phyloP scores from a whole-genome alignment of 2,113 vertebrate species.

The Engystomops pustulosus region DNA sequence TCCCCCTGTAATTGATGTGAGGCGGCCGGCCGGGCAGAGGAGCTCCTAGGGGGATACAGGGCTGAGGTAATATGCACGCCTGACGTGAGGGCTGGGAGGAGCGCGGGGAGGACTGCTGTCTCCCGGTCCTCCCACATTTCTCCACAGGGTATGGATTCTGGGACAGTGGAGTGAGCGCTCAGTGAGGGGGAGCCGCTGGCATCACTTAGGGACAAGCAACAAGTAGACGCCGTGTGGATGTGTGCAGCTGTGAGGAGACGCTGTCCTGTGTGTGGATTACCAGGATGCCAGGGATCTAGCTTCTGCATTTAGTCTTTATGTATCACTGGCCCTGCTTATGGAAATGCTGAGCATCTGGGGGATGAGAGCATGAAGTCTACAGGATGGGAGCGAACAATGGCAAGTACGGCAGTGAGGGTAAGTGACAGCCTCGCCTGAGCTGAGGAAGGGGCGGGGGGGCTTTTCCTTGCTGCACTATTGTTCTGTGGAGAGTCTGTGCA shows the following conservation, averaged over 20 bases:
- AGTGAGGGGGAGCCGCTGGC: not conserved
- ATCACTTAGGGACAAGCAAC: conserved; percentile 1
- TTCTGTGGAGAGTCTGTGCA: not conserved
- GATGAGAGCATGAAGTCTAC: conserved; percentile 85
- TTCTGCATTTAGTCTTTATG: not conserved
- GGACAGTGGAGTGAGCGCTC: not conserved
- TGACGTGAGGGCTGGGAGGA: conserved; percentile 49
- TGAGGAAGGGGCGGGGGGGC: not conserved
- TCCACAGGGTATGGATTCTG: conserved; percentile 30
- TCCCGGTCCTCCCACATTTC: conserved; percentile 50
- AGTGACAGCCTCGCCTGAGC: conserved; percentile 65
- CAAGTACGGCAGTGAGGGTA: conserved; percentile 97
- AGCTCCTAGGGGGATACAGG: conserved; percentile 5
- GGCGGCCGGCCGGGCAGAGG: not conserved
- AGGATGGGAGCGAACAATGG: conserved; percentile 98
- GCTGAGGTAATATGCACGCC: conserved; percentile 36
- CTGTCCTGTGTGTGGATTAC: not conserved
- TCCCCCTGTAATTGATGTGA: not conserved
- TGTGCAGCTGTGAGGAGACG: not conserved
- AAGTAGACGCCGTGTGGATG: not conserved
- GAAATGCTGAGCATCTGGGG: conserved; percentile 67
- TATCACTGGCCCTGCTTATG: conserved; percentile 5
- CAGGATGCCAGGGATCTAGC: not conserved
- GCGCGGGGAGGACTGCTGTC: not conserved
- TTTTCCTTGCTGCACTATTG: not conserved